Percentiles rank a stretch among this genome's conserved stretches.
Evolutionary conservation across 2,797 vertebrate genomes (phyloP).

Genomic region (Hydrophis major): DNA sequence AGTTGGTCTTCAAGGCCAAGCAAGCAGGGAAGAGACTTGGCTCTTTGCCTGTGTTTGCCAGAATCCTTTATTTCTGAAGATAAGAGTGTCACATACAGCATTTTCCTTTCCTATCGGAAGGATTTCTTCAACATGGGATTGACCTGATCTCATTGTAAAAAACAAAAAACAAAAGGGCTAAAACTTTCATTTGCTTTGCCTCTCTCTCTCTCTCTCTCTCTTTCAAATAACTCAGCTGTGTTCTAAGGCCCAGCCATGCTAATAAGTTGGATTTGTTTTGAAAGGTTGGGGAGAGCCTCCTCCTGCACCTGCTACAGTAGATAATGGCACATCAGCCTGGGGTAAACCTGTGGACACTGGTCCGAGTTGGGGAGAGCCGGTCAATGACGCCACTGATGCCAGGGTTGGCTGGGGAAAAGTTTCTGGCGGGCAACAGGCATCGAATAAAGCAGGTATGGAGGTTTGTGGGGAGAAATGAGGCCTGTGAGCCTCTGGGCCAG

Average conservation of each 20-base stretch:
- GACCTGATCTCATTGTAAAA: background rate
- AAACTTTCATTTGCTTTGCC: background rate
- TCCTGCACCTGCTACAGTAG: conserved; percentile 83
- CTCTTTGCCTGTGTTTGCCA: background rate
- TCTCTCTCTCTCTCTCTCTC: background rate
- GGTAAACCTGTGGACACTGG: conserved; percentile 88
- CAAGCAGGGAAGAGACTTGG: too few species aligned
- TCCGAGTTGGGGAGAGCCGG: conserved; percentile 84
- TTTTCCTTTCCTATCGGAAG: background rate
- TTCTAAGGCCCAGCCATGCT: background rate
- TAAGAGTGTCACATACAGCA: background rate
- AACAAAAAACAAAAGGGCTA: too few species aligned
- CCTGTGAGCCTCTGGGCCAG: too few species aligned
- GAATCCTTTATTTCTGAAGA: too few species aligned
- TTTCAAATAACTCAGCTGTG: background rate
- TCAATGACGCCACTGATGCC: conserved; percentile 70
- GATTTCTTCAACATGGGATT: background rate
- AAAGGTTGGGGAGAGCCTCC: conserved; percentile 89
- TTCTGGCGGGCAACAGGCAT: conserved; percentile 79
- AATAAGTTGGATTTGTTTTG: conserved; percentile 54
- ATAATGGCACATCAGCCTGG: conserved; percentile 96
- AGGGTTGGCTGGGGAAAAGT: conserved; percentile 78
- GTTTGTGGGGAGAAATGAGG: fast-evolving
- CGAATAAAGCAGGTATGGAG: conserved; percentile 85
- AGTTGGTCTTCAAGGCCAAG: background rate